A percentile compares a stretch with the other conserved stretches of the same genome.
Conservation (phyloP, 2,888 invertebrate genomes). For the Nemurella pictetii region DNA sequence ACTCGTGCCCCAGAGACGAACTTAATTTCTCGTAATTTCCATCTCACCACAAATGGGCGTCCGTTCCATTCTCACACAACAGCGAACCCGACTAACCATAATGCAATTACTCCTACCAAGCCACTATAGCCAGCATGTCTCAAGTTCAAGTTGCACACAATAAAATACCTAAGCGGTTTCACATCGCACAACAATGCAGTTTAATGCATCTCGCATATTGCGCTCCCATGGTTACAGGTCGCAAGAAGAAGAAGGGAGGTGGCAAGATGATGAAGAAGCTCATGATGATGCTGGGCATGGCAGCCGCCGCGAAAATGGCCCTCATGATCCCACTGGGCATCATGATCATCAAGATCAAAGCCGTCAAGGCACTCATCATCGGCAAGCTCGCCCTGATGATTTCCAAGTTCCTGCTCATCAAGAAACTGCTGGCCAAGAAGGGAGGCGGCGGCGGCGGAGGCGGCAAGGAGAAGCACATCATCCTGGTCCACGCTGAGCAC, state of each 20-base stretch:
- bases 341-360: conserved; percentile 61
- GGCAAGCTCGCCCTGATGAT: conserved; percentile 46
- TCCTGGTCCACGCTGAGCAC: conserved; percentile 44
- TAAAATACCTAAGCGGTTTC: too few species aligned
- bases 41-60: neutral
- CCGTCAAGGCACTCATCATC: conserved; percentile 46
- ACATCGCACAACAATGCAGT: neutral
- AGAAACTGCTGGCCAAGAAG: conserved; percentile 42
- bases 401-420: conserved; percentile 45
- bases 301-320: conserved; percentile 52
- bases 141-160: neutral
- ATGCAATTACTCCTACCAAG: neutral
- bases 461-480: conserved; percentile 45
- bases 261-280: conserved; percentile 64
- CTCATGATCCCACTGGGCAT: conserved; percentile 64
- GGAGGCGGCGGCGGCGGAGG: conserved; percentile 42
- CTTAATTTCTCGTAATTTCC: neutral
- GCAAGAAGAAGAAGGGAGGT: conserved; percentile 64
- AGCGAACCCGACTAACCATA: neutral
- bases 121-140: neutral
- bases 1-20: neutral
- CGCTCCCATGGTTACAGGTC: conserved; percentile 45
- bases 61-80: neutral
- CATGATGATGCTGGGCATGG: conserved; percentile 62
- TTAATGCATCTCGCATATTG: neutral